phyloP scores from a whole-genome alignment of 2,797 vertebrate species.

The Sardinella longiceps region DNA sequence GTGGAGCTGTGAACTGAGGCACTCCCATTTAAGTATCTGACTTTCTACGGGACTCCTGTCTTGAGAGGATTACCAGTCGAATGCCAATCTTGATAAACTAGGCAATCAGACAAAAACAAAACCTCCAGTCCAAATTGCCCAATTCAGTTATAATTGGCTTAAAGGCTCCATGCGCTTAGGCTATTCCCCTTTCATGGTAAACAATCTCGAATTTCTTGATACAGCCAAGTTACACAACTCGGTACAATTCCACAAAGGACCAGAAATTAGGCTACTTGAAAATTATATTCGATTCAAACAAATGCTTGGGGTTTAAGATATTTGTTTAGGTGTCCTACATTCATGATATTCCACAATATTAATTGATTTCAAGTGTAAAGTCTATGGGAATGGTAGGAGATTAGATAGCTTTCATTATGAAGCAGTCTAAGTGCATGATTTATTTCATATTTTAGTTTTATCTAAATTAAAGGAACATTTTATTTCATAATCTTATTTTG shows the following conservation, averaged over 20 bases:
- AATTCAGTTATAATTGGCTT: background rate
- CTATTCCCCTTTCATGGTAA: background rate
- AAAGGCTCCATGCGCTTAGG: background rate
- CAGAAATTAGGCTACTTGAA: background rate
- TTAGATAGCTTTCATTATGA: no score
- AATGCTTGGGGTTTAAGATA: background rate
- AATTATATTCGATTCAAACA: background rate
- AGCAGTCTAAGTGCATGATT: no score
- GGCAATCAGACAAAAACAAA: background rate
- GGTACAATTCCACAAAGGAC: background rate
- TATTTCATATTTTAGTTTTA: no score
- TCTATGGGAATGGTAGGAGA: no score
- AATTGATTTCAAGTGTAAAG: no score
- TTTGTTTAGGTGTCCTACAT: no score
- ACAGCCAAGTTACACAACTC: no score
- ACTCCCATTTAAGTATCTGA: conserved; percentile 72
- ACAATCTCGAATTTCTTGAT: background rate
- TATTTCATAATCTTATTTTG: no score
- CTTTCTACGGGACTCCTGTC: conserved; percentile 28
- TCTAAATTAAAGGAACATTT: no score
- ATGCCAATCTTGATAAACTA: conserved; percentile 37
- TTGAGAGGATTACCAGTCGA: conserved; percentile 40
- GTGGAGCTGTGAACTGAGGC: conserved; percentile 57
- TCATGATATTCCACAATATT: no score
- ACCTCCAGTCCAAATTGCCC: no score